Evolutionary conservation across 2,888 invertebrate genomes (phyloP).

Genomic region (Euzophera pinguis): DNA sequence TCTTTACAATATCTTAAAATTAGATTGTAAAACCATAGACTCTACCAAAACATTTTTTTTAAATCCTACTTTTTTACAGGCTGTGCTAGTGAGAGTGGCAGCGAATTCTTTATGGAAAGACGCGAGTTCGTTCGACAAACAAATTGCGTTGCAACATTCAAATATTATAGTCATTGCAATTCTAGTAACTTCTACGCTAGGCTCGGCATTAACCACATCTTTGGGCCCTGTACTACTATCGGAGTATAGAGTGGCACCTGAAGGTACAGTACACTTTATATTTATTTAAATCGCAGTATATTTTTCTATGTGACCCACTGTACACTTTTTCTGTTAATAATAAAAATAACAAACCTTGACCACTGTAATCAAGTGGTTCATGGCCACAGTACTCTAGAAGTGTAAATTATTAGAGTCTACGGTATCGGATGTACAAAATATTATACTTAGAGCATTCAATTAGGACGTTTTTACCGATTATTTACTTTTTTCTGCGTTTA

Average conservation of each 20-base stretch:
- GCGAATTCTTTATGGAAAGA: constrained; percentile 62
- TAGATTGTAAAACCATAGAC: no score
- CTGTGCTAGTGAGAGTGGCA: constrained; percentile 67
- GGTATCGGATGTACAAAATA: no score
- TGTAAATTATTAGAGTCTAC: no score
- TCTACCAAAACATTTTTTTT: neutral
- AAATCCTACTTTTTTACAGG: constrained; percentile 43
- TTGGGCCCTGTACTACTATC: constrained; percentile 65
- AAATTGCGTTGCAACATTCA: constrained; percentile 59
- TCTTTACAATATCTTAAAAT: no score
- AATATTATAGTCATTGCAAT: constrained; percentile 74
- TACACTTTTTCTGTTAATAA: neutral
- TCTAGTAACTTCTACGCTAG: constrained; percentile 60
- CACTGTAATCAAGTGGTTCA: neutral
- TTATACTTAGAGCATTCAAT: no score
- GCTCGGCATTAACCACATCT: constrained; percentile 58
- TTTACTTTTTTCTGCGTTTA: no score
- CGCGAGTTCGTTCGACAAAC: constrained; percentile 48
- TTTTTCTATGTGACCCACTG: no score
- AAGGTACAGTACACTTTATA: no score
- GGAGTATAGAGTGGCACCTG: constrained; percentile 58
- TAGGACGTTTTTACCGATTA: no score
- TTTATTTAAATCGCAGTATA: no score
- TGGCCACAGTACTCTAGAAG: neutral
- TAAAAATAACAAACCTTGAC: neutral